phyloP scores from a whole-genome alignment of 2,888 invertebrate species.

The Phanerotoma sp. region DNA sequence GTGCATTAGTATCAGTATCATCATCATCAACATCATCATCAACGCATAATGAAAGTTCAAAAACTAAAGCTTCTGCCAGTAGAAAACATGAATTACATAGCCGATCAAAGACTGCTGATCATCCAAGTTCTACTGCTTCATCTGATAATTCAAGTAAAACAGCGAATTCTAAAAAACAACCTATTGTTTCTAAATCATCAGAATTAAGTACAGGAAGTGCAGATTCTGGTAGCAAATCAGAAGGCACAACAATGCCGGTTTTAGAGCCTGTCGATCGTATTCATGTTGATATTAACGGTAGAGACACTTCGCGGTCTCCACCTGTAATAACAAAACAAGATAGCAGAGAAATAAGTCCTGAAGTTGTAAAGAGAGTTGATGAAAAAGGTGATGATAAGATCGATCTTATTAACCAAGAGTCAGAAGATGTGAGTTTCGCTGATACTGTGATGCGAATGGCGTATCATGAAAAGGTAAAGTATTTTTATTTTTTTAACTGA shows the following conservation, averaged over 20 bases:
- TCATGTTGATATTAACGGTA: constrained; percentile 38
- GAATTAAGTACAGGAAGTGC: constrained; percentile 7
- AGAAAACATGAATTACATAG: background rate
- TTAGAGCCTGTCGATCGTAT: constrained; percentile 44
- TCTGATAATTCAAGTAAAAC: constrained; percentile 22
- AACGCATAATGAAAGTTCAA: constrained; percentile 18
- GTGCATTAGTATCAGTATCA: constrained; percentile 2
- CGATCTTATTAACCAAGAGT: constrained; percentile 22
- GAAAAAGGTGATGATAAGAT: constrained; percentile 26
- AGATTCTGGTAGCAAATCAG: background rate
- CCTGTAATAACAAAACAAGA: constrained; percentile 52
- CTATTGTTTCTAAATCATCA: constrained; percentile 26
- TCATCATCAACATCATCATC: constrained; percentile 4
- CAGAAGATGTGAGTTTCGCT: constrained; percentile 42
- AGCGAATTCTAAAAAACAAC: constrained; percentile 35
- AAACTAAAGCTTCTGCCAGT: background rate
- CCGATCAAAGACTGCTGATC: no score
- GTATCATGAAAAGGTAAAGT: constrained; percentile 53
- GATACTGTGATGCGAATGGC: constrained; percentile 51
- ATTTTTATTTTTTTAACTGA: background rate
- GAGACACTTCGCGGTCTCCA: constrained; percentile 50
- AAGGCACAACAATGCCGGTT: constrained; percentile 46
- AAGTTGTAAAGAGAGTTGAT: constrained; percentile 30
- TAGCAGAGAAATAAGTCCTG: constrained; percentile 19
- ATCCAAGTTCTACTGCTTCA: background rate